Conservation (phyloP, 2,797 vertebrate genomes). For the Mastacembelus armatus region DNA sequence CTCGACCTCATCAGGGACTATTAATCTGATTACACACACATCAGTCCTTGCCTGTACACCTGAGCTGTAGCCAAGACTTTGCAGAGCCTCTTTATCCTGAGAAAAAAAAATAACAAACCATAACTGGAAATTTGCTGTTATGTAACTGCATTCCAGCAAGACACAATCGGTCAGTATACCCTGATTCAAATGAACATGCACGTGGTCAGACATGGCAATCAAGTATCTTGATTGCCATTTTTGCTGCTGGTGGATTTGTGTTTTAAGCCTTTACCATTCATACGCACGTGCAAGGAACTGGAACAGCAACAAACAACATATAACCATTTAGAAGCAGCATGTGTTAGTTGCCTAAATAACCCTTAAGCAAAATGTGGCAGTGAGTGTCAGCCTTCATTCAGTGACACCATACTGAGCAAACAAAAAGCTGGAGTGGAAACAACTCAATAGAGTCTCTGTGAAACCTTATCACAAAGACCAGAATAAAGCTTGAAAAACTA, state of each 20-base stretch:
- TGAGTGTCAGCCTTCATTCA: conserved; percentile 28
- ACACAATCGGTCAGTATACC: conserved; percentile 27
- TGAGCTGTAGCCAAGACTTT: conserved; percentile 27
- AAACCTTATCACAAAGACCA: neutral
- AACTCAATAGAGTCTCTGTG: neutral
- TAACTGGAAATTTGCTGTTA: conserved; percentile 34
- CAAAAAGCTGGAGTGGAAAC: conserved; percentile 15
- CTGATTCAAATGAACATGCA: conserved; percentile 22
- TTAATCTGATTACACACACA: conserved; percentile 41
- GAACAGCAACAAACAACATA: neutral
- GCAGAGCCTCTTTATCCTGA: conserved; percentile 14
- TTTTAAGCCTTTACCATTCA: neutral
- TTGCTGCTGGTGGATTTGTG: neutral
- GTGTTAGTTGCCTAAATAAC: conserved; percentile 23
- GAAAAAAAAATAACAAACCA: neutral
- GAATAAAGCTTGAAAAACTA: neutral
- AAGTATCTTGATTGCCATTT: neutral
- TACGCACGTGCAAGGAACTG: neutral
- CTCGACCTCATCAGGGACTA: conserved; percentile 13
- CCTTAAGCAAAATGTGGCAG: conserved; percentile 23
- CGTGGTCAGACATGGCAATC: conserved; percentile 6
- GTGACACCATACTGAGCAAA: conserved; percentile 41
- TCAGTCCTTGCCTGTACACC: conserved; percentile 31
- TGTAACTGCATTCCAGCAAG: conserved; percentile 13
- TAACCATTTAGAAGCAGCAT: conserved; percentile 16